These are phyloP conservation scores for Phaetusa simplex DNA, from an alignment of 2,113 vertebrate species.

Conservation along the genomic window DNA sequence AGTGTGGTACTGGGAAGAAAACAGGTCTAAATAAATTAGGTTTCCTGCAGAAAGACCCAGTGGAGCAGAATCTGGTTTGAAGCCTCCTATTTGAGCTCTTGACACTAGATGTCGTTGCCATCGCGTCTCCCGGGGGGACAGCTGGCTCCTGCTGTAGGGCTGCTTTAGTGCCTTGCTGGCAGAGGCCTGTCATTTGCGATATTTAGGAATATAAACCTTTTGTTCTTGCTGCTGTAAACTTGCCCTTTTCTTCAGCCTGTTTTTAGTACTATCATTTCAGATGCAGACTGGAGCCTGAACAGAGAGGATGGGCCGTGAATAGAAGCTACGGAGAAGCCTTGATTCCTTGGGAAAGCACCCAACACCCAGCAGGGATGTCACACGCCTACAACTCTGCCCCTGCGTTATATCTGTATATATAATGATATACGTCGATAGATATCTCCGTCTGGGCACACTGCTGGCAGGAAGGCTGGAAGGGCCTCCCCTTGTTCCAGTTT, in stretches of 20 bases:
- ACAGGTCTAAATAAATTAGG: accelerated
- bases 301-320: neutral
- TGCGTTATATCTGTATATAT: too few relatives aligned
- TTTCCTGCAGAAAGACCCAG: neutral
- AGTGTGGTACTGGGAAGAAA: neutral
- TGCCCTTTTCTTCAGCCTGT: neutral
- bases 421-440: accelerated
- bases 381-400: neutral
- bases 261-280: neutral
- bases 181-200: neutral
- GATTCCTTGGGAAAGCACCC: neutral
- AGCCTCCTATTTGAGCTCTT: neutral
- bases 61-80: neutral
- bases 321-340: neutral
- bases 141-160: neutral
- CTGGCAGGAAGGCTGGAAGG: neutral
- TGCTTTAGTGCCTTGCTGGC: neutral
- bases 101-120: slow-evolving; percentile 15
- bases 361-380: neutral
- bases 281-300: neutral
- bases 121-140: neutral
- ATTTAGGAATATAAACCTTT: neutral
- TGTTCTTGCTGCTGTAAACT: neutral
- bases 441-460: accelerated
- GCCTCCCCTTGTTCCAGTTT: neutral